Percentiles rank a stretch among this genome's conserved stretches.
Conservation (phyloP, 30 jellyfish, hydroid and myxozoan genomes). For the Aurelia sp. region DNA sequence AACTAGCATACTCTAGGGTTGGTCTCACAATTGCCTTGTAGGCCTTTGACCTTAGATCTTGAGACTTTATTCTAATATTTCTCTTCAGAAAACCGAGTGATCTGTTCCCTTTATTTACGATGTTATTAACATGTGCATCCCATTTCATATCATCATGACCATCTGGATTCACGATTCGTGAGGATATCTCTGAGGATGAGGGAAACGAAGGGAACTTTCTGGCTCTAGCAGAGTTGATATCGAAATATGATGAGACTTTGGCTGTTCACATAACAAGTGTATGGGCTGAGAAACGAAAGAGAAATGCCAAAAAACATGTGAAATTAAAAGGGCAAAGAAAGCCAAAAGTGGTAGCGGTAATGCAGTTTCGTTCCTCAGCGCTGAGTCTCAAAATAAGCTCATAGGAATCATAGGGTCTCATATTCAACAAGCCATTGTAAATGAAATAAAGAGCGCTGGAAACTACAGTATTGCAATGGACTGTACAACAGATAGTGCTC, state of each 20-base stretch:
- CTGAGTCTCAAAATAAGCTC: slow-evolving; percentile 25
- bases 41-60: too few species aligned
- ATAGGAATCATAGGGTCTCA: neutral
- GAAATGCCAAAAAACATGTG: neutral
- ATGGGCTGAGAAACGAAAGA: slow-evolving; percentile 50
- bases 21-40: too few species aligned
- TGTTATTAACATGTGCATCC: too few species aligned
- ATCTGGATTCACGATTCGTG: too few species aligned
- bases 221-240: too few species aligned
- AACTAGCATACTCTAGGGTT: too few species aligned
- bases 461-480: slow-evolving; percentile 65
- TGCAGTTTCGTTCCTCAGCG: slow-evolving; percentile 10
- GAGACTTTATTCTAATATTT: too few species aligned
- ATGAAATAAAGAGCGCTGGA: slow-evolving; percentile 39
- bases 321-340: slow-evolving; percentile 29
- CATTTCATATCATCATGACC: too few species aligned
- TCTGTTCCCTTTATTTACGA: too few species aligned
- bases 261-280: slow-evolving; percentile 52
- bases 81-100: too few species aligned
- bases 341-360: slow-evolving; percentile 44
- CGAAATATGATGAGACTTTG: too few species aligned
- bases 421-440: slow-evolving; percentile 1
- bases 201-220: slow-evolving; percentile 59
- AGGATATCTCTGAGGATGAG: slow-evolving; percentile 42
- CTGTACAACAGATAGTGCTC: too few species aligned